Base-by-base conservation (phyloP, 1,140 invertebrate genomes). In the Listronotus bonariensis region DNA sequence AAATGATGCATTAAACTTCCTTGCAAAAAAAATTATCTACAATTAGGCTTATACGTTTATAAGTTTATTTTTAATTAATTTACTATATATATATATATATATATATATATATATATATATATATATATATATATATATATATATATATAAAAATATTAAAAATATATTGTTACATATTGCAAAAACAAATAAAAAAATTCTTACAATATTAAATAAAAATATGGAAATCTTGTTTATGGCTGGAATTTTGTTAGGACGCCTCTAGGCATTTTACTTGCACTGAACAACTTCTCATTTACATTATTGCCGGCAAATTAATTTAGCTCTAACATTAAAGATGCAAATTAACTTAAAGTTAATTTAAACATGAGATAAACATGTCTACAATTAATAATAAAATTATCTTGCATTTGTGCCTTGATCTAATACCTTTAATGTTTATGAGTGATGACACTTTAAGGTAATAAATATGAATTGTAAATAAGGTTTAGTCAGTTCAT, bases 221-320 rank as follows among this genome's bases (percentile, higher is more conserved):
- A 57, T 43, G 42, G 20, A 49, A 55, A 58, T 61, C 62, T 62
- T 26, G 63, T 57, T 62, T 57, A 42, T 38, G 15, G 15, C 49
- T 45, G 60, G 62, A 64, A 56, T 56, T 61, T 62, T 15, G 54
- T 65, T 56, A 31, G 36, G 18, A 41, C 48, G 42, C 57, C 56
- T 34, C 12, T 10, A 54, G 60, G 48, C 53, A 53, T 60, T 46
- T 64, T 18, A 48, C 66, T 68, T 53, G 31, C 49, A 53, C 57
- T 14, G 46, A 20, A 11, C 53, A 52, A 58, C 36, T 71, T 65
- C 68, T 72, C 68, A 71, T 72, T 72, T 71, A 68, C 72, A 74
- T 74, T 72, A 72, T 69, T 67, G 60, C 68, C 72, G 72, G 72
- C 72, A 74, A 74, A 74, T 74, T 74, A 74, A 74, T 73, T 73